Percentiles rank a stretch among this genome's conserved stretches.
phyloP scores from a whole-genome alignment of 2,113 vertebrate species.

The Serilophus lunatus region DNA sequence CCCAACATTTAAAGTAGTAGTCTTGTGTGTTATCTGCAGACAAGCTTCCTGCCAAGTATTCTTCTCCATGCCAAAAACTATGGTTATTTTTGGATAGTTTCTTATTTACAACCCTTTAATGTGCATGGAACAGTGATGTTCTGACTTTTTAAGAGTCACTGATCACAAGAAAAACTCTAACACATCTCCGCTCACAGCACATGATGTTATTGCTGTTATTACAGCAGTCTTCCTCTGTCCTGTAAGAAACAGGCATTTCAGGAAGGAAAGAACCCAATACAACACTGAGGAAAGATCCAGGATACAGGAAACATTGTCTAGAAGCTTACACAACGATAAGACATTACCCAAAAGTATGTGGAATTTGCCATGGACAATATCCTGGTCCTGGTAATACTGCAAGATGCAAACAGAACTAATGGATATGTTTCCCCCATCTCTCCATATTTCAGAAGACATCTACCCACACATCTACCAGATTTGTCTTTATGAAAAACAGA shows the following conservation, averaged over 20 bases:
- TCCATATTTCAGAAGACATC: not conserved
- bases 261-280: not conserved
- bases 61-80: not conserved
- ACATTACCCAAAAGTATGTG: not conserved
- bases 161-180: not conserved
- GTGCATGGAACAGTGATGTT: not conserved
- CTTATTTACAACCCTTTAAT: not conserved
- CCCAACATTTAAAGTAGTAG: not conserved
- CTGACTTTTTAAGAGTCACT: not conserved
- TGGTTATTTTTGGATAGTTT: not conserved
- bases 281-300: not conserved
- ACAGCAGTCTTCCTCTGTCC: not conserved
- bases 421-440: accelerated
- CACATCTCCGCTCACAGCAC: not conserved
- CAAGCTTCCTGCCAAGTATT: constrained; percentile 9
- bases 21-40: not conserved
- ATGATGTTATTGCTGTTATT: not conserved
- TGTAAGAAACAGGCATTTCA: not conserved
- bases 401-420: not conserved
- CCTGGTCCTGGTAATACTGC: not conserved
- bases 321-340: not conserved
- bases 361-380: not conserved
- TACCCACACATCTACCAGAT: not conserved
- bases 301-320: not conserved
- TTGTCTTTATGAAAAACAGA: not conserved